A percentile compares a stretch with the other conserved stretches of the same genome.
These are phyloP conservation scores for Centropristis striata DNA, from an alignment of 2,113 vertebrate species.

Conservation along the genomic window DNA sequence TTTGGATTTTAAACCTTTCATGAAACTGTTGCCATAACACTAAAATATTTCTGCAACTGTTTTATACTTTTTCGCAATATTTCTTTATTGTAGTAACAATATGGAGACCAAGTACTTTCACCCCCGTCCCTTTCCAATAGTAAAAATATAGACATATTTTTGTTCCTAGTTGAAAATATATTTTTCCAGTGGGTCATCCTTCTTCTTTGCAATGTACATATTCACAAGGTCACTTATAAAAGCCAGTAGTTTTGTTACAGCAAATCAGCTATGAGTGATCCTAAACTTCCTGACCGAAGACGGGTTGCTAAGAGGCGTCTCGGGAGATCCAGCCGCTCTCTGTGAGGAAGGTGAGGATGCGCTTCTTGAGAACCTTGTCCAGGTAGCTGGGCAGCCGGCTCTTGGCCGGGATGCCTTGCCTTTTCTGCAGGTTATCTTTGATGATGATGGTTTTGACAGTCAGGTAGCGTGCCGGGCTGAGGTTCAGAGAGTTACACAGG, in stretches of 20 bases:
- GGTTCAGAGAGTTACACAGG: slow-evolving; percentile 93
- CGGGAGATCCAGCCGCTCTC: slow-evolving; percentile 98
- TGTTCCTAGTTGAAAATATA: slow-evolving; percentile 66
- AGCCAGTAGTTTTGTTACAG: slow-evolving; percentile 50
- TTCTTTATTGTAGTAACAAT: slow-evolving; percentile 6
- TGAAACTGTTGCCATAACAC: not conserved
- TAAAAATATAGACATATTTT: slow-evolving; percentile 69
- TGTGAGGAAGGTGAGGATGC: slow-evolving; percentile 96
- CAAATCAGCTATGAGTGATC: not conserved
- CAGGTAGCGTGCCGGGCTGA: slow-evolving; percentile 94
- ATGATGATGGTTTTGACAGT: slow-evolving; percentile 99
- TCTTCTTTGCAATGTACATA: slow-evolving; percentile 68
- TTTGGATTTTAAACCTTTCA: not conserved
- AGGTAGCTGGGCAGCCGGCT: slow-evolving; percentile 96
- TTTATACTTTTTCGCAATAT: slow-evolving; percentile 10
- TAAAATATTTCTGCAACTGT: not conserved
- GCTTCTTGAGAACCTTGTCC: slow-evolving; percentile 97
- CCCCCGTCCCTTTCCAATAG: slow-evolving; percentile 24
- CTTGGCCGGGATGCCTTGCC: slow-evolving; percentile 96
- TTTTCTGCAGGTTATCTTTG: slow-evolving; percentile 96
- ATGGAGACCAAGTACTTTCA: slow-evolving; percentile 13
- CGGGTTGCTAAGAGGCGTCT: slow-evolving; percentile 88
- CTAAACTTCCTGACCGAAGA: slow-evolving; percentile 6
- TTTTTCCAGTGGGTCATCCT: slow-evolving; percentile 14
- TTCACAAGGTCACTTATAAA: slow-evolving; percentile 57